Evolutionary conservation across 1,140 invertebrate species (phyloP).

Genomic region (Sminthurides bifidus): DNA sequence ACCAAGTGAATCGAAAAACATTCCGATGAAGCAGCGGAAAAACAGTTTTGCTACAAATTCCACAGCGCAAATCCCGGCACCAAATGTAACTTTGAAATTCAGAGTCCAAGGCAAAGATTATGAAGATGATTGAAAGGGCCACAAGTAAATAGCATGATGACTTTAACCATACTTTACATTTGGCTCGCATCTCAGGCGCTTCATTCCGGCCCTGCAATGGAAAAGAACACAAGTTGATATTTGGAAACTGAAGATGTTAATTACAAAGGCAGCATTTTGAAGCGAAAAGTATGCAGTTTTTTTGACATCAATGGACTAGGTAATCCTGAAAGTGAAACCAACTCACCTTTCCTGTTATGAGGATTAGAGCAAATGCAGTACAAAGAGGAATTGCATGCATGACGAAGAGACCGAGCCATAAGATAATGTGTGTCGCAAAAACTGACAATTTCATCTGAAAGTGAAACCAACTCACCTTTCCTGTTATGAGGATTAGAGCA

Average conservation of each 20-base stretch:
- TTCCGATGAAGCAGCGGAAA: background rate
- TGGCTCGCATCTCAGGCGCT: background rate
- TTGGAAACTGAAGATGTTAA: background rate
- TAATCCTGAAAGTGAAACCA: background rate
- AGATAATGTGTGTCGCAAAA: background rate
- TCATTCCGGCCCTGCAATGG: background rate
- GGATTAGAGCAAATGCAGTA: background rate
- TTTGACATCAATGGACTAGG: background rate
- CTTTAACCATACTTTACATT: background rate
- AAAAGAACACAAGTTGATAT: background rate
- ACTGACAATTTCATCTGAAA: background rate
- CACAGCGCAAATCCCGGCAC: background rate
- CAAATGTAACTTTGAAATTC: constrained; percentile 2
- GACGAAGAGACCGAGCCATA: constrained; percentile 1
- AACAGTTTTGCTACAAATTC: background rate
- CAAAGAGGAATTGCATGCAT: background rate
- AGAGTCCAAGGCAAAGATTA: background rate
- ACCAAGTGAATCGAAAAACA: background rate
- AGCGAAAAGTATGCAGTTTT: background rate
- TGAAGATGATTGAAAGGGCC: background rate
- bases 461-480: background rate
- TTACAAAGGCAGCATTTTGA: background rate
- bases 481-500: background rate
- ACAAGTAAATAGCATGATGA: background rate
- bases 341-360: background rate